Base-by-base conservation (phyloP, 2,797 vertebrate genomes). In the Sarcophilus harrisii region DNA sequence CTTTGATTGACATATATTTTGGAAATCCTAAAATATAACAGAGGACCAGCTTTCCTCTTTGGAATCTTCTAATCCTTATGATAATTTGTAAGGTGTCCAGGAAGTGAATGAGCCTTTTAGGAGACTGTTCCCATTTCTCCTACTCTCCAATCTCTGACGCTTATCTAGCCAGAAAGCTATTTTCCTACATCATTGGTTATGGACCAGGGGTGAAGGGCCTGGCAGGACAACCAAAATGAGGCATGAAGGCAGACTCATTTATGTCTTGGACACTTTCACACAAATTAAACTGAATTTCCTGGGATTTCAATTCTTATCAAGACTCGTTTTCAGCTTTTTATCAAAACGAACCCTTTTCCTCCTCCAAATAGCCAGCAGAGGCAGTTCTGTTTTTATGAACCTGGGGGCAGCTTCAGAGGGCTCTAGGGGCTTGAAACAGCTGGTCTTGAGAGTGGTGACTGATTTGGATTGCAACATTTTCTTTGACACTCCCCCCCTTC, bases 221-320 rank as follows among this genome's bases (percentile, higher is more conserved):
- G 93, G 28, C 45, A 32, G 93, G 27, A 13, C 16, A 57, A 32
- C 66, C 13, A 2, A 62, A 54, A 49, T 49, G 10, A 92, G 2
- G 28, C 29, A 92, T 1, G 30, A 27, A 66, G 5, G 18, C 29
- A 91, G 87, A 57, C 30, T 29, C 24, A 81, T 81, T 92, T 49
- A 91, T 91, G 58, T 58, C 45, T 92, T 90, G 2, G 52, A 24
- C 16, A 45, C 9, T 90, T 49, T 45, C 30, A 21, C 3, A 58
- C 6, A 58, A 87, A 58, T 91, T 93, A 60, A 66, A 45, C 92
- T 94, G 93, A 18, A 96, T 97, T 94, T 92, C 95, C 90, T 92
- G 93, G 60, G 62, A 97, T 94, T 95, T 94, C 57, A 57, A n/a
- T 90, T 90, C 58, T 95, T 95, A 18, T 58, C 62, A 91, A 57